Percentiles rank a stretch among this genome's conserved stretches.
phyloP scores from a whole-genome alignment of 2,888 invertebrate genomes.

The Harpalus rubripes region DNA sequence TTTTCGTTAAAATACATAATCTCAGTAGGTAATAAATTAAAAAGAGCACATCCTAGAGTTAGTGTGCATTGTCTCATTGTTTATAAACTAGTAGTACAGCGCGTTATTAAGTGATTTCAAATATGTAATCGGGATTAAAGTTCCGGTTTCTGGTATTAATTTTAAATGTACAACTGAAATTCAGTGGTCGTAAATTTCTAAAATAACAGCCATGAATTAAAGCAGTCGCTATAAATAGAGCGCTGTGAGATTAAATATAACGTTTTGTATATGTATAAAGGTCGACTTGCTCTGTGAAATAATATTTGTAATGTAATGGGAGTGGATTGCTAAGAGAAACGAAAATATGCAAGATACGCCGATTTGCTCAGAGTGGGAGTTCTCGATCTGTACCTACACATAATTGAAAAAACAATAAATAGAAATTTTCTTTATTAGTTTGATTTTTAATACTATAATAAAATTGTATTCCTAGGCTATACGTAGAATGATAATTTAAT shows the following conservation, averaged over 20 bases:
- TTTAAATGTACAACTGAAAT: constrained; percentile 22
- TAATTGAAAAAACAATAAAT: background rate
- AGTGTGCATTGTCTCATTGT: background rate
- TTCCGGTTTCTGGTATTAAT: constrained; percentile 50
- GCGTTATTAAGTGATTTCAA: constrained; percentile 41
- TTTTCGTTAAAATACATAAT: background rate
- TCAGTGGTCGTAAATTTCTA: constrained; percentile 30
- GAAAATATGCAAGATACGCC: constrained; percentile 8
- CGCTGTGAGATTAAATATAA: constrained; percentile 45
- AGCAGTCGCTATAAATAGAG: constrained; percentile 40
- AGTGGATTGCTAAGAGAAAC: constrained; percentile 29
- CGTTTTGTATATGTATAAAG: constrained; percentile 39
- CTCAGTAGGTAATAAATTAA: background rate
- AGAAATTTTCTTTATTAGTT: too few species aligned
- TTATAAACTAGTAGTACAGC: constrained; percentile 6
- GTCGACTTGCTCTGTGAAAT: constrained; percentile 37
- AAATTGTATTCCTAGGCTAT: too few species aligned
- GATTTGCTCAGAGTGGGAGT: background rate
- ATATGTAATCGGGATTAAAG: constrained; percentile 26
- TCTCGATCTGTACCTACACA: background rate
- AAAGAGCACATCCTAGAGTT: background rate
- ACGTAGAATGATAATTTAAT: too few species aligned
- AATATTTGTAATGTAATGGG: constrained; percentile 50
- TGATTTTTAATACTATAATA: too few species aligned
- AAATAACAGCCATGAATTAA: constrained; percentile 43